Percentiles rank a stretch among this genome's conserved stretches.
phyloP scores from a whole-genome alignment of 37 sponge, comb jelly and placozoan species.

The Ianthella basta region DNA sequence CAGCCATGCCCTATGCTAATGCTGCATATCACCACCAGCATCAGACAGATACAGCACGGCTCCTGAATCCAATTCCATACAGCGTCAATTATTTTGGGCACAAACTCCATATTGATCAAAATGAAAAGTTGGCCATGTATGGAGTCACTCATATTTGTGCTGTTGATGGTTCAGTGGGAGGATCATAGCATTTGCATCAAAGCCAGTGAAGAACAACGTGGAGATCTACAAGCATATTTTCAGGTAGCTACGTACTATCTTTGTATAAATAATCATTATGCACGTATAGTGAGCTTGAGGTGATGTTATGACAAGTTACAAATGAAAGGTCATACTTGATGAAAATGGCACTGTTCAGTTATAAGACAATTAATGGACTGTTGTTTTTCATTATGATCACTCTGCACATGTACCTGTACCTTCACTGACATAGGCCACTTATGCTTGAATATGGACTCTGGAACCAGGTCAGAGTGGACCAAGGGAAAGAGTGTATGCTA shows the following conservation, averaged over 20 bases:
- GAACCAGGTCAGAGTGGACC: conserved; percentile 66
- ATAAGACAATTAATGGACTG: too few species aligned
- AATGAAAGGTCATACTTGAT: background rate
- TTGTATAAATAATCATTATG: too few species aligned
- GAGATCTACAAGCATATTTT: conserved; percentile 13
- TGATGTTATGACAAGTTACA: too few species aligned
- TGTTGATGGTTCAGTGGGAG: conserved; percentile 36
- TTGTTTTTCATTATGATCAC: too few species aligned
- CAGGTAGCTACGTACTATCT: too few species aligned
- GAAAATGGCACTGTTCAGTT: too few species aligned
- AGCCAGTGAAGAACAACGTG: conserved; percentile 48
- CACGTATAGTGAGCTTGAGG: too few species aligned
- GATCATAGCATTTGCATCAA: background rate
- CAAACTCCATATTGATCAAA: conserved; percentile 50
- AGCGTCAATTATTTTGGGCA: conserved; percentile 45
- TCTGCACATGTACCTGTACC: too few species aligned
- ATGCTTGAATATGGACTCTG: conserved; percentile 58
- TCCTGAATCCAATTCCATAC: conserved; percentile 40
- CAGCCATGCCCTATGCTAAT: background rate
- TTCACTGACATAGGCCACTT: conserved; percentile 44
- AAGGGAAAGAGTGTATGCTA: conserved; percentile 54
- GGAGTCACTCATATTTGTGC: conserved; percentile 40
- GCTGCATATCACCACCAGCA: too few species aligned
- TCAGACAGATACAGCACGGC: too few species aligned
- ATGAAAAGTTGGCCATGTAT: conserved; percentile 46